These are phyloP conservation scores for Nyctibius grandis DNA, from an alignment of 2,797 vertebrate species.

Conservation along the genomic window DNA sequence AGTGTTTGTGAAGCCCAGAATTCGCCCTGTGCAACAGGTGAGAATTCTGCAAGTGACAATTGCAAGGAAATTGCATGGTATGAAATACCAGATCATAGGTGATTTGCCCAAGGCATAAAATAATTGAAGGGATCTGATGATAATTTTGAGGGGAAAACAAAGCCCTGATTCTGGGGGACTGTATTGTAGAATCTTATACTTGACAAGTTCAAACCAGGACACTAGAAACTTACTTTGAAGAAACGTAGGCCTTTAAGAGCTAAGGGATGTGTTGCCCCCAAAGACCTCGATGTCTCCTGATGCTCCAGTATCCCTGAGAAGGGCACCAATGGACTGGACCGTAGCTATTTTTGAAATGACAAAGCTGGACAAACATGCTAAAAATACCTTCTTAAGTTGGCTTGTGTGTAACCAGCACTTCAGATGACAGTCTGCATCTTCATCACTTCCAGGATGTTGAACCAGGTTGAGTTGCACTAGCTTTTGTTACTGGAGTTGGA, in stretches of 20 bases:
- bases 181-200: background rate
- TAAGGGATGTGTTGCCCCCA: background rate
- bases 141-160: background rate
- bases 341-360: background rate
- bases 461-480: background rate
- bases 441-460: slow-evolving; percentile 16
- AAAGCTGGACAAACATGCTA: background rate
- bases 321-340: background rate
- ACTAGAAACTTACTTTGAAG: background rate
- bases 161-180: background rate
- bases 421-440: slow-evolving; percentile 3
- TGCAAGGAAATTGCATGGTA: background rate
- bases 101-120: slow-evolving; percentile 18
- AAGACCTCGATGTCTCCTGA: background rate
- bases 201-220: too few species aligned
- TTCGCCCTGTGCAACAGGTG: background rate
- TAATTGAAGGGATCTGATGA: background rate
- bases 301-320: background rate
- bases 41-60: slow-evolving; percentile 14
- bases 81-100: background rate
- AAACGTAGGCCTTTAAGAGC: background rate
- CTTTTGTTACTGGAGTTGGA: background rate
- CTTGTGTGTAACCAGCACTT: background rate
- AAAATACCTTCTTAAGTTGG: background rate
- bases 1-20: background rate